These are phyloP conservation scores for Benthosema pterotum DNA, from an alignment of 2,797 vertebrate species.

Conservation along the genomic window DNA sequence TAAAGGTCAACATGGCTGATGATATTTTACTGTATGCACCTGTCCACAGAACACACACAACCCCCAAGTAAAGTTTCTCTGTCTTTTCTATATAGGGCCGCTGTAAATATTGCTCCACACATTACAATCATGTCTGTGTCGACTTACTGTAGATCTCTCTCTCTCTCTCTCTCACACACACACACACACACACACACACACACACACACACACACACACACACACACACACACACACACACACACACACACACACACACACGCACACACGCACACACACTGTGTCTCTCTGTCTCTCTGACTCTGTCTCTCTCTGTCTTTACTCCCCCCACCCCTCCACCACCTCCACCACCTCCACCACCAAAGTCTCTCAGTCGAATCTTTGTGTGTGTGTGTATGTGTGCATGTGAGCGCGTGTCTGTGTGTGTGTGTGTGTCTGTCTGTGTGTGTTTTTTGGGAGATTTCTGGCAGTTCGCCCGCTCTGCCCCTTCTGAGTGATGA, in stretches of 20 bases:
- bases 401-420: too few relatives aligned
- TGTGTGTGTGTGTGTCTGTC: constrained; percentile 54
- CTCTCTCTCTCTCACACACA: constrained; percentile 18
- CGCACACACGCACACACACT: constrained; percentile 1
- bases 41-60: constrained; percentile 44
- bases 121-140: constrained; percentile 63
- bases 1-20: constrained; percentile 48
- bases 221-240: background rate
- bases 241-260: background rate
- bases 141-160: constrained; percentile 30
- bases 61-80: too few relatives aligned
- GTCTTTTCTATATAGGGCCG: background rate
- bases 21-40: constrained; percentile 67
- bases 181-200: background rate
- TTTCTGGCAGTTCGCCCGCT: constrained; percentile 78
- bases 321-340: constrained; percentile 36
- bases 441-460: constrained; percentile 72
- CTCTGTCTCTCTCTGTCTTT: constrained; percentile 27
- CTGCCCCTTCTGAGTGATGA: constrained; percentile 96
- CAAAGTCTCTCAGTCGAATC: constrained; percentile 20
- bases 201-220: background rate
- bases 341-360: background rate
- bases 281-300: constrained; percentile 30
- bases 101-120: constrained; percentile 56
- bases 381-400: constrained; percentile 13